Percentiles rank a stretch among this genome's conserved stretches.
Evolutionary conservation across 2,888 invertebrate species (phyloP).

Genomic region (Adineta ricciae): DNA sequence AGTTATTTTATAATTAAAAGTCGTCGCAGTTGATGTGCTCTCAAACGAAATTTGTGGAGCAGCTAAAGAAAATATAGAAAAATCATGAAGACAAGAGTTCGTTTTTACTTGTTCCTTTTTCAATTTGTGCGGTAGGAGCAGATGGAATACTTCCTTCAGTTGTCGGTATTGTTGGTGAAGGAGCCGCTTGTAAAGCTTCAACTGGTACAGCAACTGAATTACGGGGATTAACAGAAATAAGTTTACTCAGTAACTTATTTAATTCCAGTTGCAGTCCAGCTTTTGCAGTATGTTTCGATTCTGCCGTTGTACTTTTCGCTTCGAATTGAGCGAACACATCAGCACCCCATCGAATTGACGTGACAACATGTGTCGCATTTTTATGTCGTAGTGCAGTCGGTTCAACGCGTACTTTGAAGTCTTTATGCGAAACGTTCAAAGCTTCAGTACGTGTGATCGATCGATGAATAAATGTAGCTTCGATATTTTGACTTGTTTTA

Average conservation of each 20-base stretch:
- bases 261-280: background rate
- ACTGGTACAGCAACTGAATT: background rate
- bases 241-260: background rate
- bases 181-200: background rate
- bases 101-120: background rate
- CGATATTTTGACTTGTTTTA: background rate
- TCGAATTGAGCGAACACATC: background rate
- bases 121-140: background rate
- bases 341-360: background rate
- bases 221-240: background rate
- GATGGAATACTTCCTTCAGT: background rate
- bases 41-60: background rate
- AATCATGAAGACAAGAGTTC: background rate
- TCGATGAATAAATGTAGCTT: background rate
- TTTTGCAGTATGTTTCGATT: background rate
- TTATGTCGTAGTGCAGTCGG: background rate
- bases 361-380: background rate
- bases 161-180: background rate
- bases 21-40: background rate
- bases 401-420: background rate
- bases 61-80: background rate
- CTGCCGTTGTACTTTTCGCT: background rate
- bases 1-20: background rate
- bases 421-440: background rate
- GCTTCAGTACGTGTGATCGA: background rate